Conservation (phyloP, 2,113 vertebrate species). For the Verasper variegatus region DNA sequence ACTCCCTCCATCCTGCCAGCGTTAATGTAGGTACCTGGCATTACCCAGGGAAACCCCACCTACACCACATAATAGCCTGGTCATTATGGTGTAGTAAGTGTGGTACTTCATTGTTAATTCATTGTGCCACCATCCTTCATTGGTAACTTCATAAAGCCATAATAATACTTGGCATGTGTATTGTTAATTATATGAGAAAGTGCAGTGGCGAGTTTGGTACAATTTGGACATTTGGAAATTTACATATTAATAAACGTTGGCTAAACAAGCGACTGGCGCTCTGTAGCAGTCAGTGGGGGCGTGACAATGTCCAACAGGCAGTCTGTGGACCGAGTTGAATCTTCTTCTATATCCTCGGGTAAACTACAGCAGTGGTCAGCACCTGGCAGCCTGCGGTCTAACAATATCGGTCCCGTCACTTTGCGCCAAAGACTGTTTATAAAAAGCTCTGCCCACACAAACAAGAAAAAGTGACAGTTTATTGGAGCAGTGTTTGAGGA, state of each 20-base stretch:
- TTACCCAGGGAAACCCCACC: conserved; percentile 39
- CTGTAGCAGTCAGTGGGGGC: too few species aligned
- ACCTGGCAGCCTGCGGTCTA: too few species aligned
- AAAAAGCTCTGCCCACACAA: too few species aligned
- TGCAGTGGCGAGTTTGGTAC: background rate
- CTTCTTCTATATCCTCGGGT: background rate
- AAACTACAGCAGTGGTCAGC: background rate
- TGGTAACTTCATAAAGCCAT: background rate
- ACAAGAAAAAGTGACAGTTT: background rate
- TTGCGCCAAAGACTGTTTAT: background rate
- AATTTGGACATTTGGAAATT: background rate
- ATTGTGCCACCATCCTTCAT: background rate
- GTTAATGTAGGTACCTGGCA: conserved; percentile 54
- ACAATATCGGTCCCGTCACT: background rate
- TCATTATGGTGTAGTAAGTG: background rate
- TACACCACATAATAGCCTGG: conserved; percentile 21
- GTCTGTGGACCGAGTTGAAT: background rate
- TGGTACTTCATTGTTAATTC: background rate
- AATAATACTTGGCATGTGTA: too few species aligned
- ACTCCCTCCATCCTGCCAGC: conserved; percentile 45
- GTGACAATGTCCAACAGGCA: background rate
- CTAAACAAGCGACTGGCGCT: too few species aligned
- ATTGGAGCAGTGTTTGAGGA: too few species aligned
- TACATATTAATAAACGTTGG: background rate
- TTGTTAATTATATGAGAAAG: too few species aligned